Conservation (phyloP, 1,140 invertebrate genomes). For the Apis cerana region DNA sequence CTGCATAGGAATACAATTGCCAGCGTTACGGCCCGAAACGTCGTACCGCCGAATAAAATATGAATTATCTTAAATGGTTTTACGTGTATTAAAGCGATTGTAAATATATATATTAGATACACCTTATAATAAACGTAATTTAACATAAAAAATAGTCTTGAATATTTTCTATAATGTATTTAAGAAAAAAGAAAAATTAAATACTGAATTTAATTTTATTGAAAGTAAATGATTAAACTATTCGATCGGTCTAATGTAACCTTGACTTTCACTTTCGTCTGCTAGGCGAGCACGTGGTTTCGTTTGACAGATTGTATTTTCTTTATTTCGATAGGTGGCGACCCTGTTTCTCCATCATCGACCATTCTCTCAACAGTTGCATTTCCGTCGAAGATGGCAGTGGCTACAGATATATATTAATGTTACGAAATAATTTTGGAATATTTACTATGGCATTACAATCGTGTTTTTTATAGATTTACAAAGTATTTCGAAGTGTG, state of each 20-base stretch:
- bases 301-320: slow-evolving; percentile 47
- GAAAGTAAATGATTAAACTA: background rate
- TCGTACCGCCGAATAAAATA: slow-evolving; percentile 54
- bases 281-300: slow-evolving; percentile 56
- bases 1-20: slow-evolving; percentile 61
- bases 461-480: background rate
- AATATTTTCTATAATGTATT: background rate
- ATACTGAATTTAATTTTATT: background rate
- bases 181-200: background rate
- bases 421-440: slow-evolving; percentile 38
- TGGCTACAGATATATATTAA: slow-evolving; percentile 4
- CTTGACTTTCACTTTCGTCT: slow-evolving; percentile 57
- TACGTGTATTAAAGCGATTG: slow-evolving; percentile 73
- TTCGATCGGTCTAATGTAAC: background rate
- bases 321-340: slow-evolving; percentile 29
- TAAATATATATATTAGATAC: slow-evolving; percentile 76
- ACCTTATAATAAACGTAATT: slow-evolving; percentile 74
- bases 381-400: slow-evolving; percentile 60
- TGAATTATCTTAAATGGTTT: slow-evolving; percentile 68
- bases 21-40: slow-evolving; percentile 57
- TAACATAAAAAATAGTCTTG: slow-evolving; percentile 57
- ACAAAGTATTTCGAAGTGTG: background rate
- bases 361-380: slow-evolving; percentile 36
- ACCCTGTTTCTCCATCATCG: slow-evolving; percentile 25
- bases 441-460: slow-evolving; percentile 36